Evolutionary conservation across 2,113 vertebrate species (phyloP).

Genomic region (Aramus guarauna): DNA sequence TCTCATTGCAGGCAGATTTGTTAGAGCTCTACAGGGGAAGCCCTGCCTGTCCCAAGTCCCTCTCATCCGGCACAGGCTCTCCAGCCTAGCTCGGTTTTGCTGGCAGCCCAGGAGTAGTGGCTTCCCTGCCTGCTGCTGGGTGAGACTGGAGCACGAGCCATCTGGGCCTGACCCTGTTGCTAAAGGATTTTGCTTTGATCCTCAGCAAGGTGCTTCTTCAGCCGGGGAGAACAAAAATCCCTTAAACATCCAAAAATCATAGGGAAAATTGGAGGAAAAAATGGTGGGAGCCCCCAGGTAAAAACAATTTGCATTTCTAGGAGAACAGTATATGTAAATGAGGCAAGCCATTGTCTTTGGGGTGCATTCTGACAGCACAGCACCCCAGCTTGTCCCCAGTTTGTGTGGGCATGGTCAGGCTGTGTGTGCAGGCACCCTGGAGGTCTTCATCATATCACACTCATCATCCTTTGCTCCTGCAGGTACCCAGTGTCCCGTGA

Average conservation of each 20-base stretch:
- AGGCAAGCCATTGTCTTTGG: background rate
- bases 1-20: background rate
- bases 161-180: background rate
- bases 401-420: background rate
- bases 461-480: background rate
- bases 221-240: background rate
- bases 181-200: conserved; percentile 18
- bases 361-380: background rate
- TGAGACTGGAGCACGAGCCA: background rate
- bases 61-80: background rate
- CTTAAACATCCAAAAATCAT: background rate
- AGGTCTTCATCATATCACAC: background rate
- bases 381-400: background rate
- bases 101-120: background rate
- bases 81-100: background rate
- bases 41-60: background rate
- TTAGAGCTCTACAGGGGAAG: background rate
- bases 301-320: background rate
- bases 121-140: background rate
- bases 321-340: background rate
- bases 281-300: background rate
- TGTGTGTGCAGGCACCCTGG: background rate
- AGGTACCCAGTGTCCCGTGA: background rate
- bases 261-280: background rate
- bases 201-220: background rate